These are phyloP conservation scores for Danio jaintianensis DNA, from an alignment of 2,797 vertebrate species.

Conservation along the genomic window DNA sequence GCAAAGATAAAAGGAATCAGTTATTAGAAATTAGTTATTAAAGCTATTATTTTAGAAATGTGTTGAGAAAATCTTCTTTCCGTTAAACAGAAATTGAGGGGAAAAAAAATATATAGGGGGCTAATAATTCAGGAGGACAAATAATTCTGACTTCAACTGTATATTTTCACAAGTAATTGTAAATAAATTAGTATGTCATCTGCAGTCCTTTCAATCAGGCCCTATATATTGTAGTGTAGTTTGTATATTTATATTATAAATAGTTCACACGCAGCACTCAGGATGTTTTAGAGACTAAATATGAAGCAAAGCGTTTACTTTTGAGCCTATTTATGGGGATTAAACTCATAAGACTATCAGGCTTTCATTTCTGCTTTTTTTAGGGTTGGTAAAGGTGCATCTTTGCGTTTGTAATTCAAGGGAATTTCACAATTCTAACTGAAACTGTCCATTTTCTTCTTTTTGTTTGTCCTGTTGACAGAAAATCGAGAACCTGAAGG, in stretches of 20 bases:
- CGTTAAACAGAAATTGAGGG: too few species aligned
- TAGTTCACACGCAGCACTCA: background rate
- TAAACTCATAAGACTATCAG: background rate
- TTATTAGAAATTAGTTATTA: too few species aligned
- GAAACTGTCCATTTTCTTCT: background rate
- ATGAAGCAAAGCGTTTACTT: background rate
- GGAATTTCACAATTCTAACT: background rate
- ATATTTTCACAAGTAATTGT: too few species aligned
- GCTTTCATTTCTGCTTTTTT: constrained; percentile 54
- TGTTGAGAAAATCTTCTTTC: too few species aligned
- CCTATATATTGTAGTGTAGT: too few species aligned
- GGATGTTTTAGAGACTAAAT: background rate
- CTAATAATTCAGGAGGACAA: too few species aligned
- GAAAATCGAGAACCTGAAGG: constrained; percentile 98
- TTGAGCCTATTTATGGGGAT: background rate
- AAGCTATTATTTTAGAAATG: too few species aligned
- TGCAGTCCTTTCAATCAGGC: too few species aligned
- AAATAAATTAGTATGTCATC: too few species aligned
- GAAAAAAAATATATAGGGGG: too few species aligned
- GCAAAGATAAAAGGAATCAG: too few species aligned
- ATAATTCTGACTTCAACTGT: background rate
- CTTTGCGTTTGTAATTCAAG: constrained; percentile 22
- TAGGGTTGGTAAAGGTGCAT: background rate
- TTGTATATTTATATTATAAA: background rate
- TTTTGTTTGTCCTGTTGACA: constrained; percentile 68